Conservation (phyloP, 1,140 invertebrate genomes). For the Drosophila lacertosa region DNA sequence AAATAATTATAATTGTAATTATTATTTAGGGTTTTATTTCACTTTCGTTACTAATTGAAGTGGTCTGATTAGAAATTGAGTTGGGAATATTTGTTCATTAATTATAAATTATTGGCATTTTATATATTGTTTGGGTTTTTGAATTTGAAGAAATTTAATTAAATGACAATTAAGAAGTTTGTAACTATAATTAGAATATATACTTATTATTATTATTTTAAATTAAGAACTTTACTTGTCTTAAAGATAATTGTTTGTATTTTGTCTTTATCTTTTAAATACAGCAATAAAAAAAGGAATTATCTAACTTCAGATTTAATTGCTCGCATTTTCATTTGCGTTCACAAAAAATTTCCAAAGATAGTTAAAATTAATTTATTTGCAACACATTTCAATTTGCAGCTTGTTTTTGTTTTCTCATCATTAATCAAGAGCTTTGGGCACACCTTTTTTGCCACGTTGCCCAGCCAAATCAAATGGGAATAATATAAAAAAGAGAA, state of each 20-base stretch:
- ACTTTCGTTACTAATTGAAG: background rate
- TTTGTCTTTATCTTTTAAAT: too few species aligned
- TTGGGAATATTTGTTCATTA: background rate
- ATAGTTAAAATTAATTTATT: slow-evolving; percentile 27
- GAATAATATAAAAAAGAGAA: slow-evolving; percentile 9
- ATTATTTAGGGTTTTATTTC: background rate
- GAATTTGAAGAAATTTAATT: too few species aligned
- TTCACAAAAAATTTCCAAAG: background rate
- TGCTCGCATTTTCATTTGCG: too few species aligned
- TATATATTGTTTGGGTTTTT: too few species aligned
- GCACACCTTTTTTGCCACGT: slow-evolving; percentile 45
- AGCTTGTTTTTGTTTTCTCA: slow-evolving; percentile 2
- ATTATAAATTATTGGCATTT: background rate
- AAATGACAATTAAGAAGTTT: background rate
- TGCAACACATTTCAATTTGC: slow-evolving; percentile 51
- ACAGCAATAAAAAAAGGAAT: too few species aligned
- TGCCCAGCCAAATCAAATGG: slow-evolving; percentile 1
- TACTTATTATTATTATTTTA: too few species aligned
- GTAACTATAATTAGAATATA: too few species aligned
- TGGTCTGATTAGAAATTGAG: background rate
- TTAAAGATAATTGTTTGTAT: too few species aligned
- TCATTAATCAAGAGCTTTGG: slow-evolving; percentile 63
- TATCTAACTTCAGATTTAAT: too few species aligned
- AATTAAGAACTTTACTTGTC: too few species aligned
- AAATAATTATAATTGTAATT: background rate